A percentile compares a stretch with the other conserved stretches of the same genome.
Conservation (phyloP, 2,797 vertebrate species). For the Gallinago solitaria region DNA sequence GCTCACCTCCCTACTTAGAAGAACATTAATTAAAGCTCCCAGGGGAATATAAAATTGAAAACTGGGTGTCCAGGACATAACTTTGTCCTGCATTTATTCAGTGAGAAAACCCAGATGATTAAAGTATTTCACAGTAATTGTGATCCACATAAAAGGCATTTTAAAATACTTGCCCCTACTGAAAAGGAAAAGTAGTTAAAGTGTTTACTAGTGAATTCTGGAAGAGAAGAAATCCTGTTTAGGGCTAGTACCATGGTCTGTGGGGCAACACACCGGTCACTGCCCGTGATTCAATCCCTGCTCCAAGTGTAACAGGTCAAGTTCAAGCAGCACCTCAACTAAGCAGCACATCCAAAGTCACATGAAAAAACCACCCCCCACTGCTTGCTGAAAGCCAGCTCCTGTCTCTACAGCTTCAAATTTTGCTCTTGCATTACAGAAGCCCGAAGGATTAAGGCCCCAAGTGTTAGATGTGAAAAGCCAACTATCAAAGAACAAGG, state of each 20-base stretch:
- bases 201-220: not conserved
- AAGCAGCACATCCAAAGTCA: not conserved
- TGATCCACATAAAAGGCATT: not conserved
- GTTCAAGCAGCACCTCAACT: not conserved
- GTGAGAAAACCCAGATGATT: not conserved
- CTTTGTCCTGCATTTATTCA: not conserved
- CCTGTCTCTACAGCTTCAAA: not conserved
- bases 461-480: not conserved
- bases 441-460: not conserved
- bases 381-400: not conserved
- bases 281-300: not conserved
- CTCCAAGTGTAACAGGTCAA: not conserved
- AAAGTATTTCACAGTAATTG: not conserved
- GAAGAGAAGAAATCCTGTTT: not conserved
- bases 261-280: not conserved
- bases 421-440: not conserved
- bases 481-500: rapidly evolving
- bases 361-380: not conserved
- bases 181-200: not conserved
- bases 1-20: not conserved
- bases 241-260: not conserved
- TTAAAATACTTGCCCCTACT: not conserved
- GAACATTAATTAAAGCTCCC: not conserved
- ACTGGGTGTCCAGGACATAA: not conserved
- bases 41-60: not conserved